phyloP scores from a whole-genome alignment of 2,797 vertebrate species.

The Mormyrus hasselquistii region DNA sequence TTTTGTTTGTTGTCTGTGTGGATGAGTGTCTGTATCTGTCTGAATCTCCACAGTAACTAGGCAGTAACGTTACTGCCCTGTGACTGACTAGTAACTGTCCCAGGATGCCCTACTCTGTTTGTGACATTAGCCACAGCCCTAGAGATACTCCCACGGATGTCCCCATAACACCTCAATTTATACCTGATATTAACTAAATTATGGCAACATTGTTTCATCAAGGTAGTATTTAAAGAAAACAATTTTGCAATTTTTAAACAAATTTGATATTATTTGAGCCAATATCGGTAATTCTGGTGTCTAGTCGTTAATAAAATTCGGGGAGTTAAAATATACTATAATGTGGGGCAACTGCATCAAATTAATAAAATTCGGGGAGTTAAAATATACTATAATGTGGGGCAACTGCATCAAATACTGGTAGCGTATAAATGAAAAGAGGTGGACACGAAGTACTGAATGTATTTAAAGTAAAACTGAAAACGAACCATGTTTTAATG shows the following conservation, averaged over 20 bases:
- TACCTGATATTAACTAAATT: background rate
- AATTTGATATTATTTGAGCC: background rate
- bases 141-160: background rate
- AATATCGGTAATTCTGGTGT: background rate
- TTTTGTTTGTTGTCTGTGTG: background rate
- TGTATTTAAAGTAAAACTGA: conserved; percentile 50
- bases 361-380: background rate
- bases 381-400: background rate
- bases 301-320: background rate
- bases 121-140: background rate
- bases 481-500: conserved; percentile 17
- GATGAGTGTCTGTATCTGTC: background rate
- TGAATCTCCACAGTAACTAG: background rate
- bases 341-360: conserved; percentile 42
- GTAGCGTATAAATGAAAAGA: conserved; percentile 21
- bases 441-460: conserved; percentile 31
- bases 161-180: background rate
- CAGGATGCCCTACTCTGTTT: background rate
- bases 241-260: background rate
- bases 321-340: background rate
- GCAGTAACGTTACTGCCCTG: background rate
- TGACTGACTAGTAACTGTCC: background rate
- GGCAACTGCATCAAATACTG: conserved; percentile 43
- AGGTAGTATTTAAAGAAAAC: background rate
- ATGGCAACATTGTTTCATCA: background rate